A percentile compares a stretch with the other conserved stretches of the same genome.
These are phyloP conservation scores for Elegia similella DNA, from an alignment of 2,888 invertebrate species.

Conservation along the genomic window DNA sequence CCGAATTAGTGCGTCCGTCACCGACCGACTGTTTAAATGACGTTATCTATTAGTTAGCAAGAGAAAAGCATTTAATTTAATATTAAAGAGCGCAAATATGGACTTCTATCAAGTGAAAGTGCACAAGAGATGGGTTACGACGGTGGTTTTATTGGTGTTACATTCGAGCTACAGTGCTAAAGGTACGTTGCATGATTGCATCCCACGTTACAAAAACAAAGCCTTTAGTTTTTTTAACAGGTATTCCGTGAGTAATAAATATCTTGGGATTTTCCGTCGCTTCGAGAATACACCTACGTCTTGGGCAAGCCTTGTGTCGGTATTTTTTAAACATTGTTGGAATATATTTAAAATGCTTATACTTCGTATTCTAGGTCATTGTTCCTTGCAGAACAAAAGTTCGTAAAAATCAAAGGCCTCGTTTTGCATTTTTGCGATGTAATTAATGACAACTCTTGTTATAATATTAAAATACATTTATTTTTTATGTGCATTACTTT, in stretches of 20 bases:
- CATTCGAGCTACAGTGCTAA: conserved; percentile 17
- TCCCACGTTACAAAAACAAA: conserved; percentile 25
- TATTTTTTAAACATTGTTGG: not conserved
- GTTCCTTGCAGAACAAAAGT: not conserved
- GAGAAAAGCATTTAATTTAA: not conserved
- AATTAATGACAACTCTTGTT: not conserved
- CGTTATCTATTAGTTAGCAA: conserved; percentile 3
- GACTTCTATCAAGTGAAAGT: conserved; percentile 21
- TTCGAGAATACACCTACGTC: not conserved
- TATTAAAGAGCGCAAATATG: conserved; percentile 4
- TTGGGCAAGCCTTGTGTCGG: not conserved
- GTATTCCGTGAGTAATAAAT: conserved; percentile 16
- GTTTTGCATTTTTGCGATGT: not conserved
- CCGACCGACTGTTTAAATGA: not conserved
- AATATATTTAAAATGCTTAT: conserved; percentile 11
- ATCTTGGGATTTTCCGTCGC: conserved; percentile 16
- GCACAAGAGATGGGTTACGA: conserved; percentile 19
- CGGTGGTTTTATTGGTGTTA: conserved; percentile 19
- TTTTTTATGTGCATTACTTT: too few relatives aligned
- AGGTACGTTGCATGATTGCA: conserved; percentile 21
- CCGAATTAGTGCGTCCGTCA: not conserved
- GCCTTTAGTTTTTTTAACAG: conserved; percentile 17
- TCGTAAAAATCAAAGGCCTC: not conserved
- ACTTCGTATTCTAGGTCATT: conserved; percentile 12
- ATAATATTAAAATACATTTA: too few relatives aligned